These are phyloP conservation scores for Lates japonicus DNA, from an alignment of 2,797 vertebrate genomes.

Conservation along the genomic window DNA sequence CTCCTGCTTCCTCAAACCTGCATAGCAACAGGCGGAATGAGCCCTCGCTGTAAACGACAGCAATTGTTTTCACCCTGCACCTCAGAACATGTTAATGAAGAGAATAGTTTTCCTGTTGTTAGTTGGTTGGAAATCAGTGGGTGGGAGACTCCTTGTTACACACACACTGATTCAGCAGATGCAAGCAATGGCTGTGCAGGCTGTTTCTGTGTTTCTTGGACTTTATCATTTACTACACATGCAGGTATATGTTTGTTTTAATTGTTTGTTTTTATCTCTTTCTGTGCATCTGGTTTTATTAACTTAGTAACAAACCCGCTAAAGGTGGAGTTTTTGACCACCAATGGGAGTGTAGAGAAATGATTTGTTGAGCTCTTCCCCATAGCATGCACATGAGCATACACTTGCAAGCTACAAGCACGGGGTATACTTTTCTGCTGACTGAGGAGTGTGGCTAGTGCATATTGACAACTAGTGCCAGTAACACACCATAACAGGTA, in stretches of 20 bases:
- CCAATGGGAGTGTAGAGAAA: neutral
- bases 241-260: neutral
- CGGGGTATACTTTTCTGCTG: neutral
- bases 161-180: neutral
- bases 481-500: neutral
- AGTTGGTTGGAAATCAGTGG: slow-evolving; percentile 7
- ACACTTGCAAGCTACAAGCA: neutral
- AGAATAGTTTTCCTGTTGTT: slow-evolving; percentile 17
- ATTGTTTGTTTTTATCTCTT: neutral
- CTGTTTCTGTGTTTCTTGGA: neutral
- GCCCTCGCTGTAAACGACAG: slow-evolving; percentile 41
- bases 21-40: slow-evolving; percentile 80
- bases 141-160: neutral
- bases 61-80: slow-evolving; percentile 55
- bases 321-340: slow-evolving; percentile 1
- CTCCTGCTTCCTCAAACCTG: slow-evolving; percentile 64
- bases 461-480: slow-evolving; percentile 2
- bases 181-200: neutral
- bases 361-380: neutral
- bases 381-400: neutral
- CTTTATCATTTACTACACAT: neutral
- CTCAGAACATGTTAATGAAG: neutral
- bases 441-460: slow-evolving; percentile 14
- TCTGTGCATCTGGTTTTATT: slow-evolving; percentile 1
- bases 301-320: neutral